These are phyloP conservation scores for Urocitellus parryii DNA, from an alignment of 2,113 vertebrate species.

Conservation along the genomic window DNA sequence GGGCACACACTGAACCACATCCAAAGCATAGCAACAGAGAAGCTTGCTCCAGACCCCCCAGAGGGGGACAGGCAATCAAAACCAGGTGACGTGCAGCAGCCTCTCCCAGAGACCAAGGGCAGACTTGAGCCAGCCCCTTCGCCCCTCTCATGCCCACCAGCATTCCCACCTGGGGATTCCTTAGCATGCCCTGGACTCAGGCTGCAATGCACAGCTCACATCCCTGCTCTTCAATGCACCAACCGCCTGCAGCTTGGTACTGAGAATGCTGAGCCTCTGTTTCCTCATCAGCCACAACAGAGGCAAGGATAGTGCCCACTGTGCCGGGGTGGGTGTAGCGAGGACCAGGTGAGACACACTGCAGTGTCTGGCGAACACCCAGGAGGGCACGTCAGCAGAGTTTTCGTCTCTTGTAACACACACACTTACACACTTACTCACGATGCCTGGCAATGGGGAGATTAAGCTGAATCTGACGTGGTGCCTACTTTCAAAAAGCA, in stretches of 20 bases:
- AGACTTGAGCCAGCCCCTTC: rapidly evolving
- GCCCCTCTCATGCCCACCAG: rapidly evolving
- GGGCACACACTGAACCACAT: not conserved
- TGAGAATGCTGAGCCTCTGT: not conserved
- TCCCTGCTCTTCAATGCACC: not conserved
- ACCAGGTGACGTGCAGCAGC: rapidly evolving
- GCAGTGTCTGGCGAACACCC: not conserved
- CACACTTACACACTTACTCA: too few species aligned
- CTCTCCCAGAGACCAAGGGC: not conserved
- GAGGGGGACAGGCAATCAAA: not conserved
- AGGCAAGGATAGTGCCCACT: not conserved
- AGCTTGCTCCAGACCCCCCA: not conserved
- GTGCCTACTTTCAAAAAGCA: not conserved
- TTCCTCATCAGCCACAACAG: not conserved
- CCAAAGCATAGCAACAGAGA: not conserved
- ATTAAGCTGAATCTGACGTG: rapidly evolving
- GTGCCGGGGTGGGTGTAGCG: too few species aligned
- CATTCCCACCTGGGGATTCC: not conserved
- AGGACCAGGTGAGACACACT: too few species aligned
- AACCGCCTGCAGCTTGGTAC: not conserved
- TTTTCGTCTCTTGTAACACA: not conserved
- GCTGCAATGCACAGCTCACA: not conserved
- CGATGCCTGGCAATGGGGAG: rapidly evolving
- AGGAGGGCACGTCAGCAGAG: rapidly evolving
- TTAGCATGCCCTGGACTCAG: not conserved